These are phyloP conservation scores for Elegia similella DNA, from an alignment of 2,888 invertebrate genomes.

Conservation along the genomic window DNA sequence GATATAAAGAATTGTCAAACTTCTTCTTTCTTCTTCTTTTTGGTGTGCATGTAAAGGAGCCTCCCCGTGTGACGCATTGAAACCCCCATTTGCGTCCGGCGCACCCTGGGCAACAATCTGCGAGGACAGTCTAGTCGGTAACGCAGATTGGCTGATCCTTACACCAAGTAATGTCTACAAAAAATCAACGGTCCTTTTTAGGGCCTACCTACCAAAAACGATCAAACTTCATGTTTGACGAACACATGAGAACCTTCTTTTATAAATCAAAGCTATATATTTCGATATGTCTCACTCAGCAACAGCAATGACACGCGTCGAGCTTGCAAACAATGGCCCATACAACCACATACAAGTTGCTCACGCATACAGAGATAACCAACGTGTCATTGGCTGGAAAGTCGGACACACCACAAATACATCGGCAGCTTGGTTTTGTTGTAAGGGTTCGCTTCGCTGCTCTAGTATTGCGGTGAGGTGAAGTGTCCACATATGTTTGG, in stretches of 20 bases:
- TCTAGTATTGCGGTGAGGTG: constrained; percentile 56
- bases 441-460: constrained; percentile 54
- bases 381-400: constrained; percentile 48
- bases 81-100: too few relatives aligned
- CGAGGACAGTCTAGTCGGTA: too few relatives aligned
- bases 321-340: constrained; percentile 47
- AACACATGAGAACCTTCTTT: background rate
- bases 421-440: constrained; percentile 51
- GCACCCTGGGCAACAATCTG: too few relatives aligned
- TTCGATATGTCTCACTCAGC: constrained; percentile 37
- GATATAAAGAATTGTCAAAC: too few relatives aligned
- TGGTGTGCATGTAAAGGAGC: too few relatives aligned
- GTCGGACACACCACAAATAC: constrained; percentile 52
- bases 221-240: background rate
- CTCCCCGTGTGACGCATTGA: too few relatives aligned
- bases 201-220: too few relatives aligned
- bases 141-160: too few relatives aligned
- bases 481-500: constrained; percentile 46
- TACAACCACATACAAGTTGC: constrained; percentile 27
- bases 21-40: too few relatives aligned
- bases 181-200: too few relatives aligned
- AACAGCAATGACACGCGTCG: constrained; percentile 34
- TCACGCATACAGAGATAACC: constrained; percentile 37
- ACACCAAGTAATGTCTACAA: too few relatives aligned
- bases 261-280: constrained; percentile 39